phyloP scores from a whole-genome alignment of 2,888 invertebrate genomes.

The Drosophila pegasa region DNA sequence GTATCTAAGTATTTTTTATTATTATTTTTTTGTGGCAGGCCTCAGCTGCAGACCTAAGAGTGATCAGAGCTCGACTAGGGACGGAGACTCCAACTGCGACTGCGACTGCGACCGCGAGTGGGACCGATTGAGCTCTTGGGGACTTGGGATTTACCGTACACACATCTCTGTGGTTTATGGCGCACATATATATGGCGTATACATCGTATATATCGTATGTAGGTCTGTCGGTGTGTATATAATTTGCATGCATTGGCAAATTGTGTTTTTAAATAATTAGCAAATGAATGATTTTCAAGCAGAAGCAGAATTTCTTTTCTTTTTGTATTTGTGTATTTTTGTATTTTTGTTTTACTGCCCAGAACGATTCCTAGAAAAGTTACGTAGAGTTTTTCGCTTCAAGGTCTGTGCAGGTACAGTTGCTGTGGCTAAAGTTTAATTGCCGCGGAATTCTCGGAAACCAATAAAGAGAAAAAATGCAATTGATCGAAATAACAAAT shows the following conservation, averaged over 20 bases:
- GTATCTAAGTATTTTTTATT: not conserved
- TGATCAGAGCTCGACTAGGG: conserved; percentile 26
- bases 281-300: conserved; percentile 52
- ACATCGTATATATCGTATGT: not conserved
- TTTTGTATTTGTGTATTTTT: not conserved
- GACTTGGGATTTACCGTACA: conserved; percentile 51
- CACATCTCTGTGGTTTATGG: conserved; percentile 16
- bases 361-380: conserved; percentile 19
- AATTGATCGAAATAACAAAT: conserved; percentile 20
- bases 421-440: conserved; percentile 15
- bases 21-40: conserved; percentile 14
- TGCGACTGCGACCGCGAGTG: not conserved
- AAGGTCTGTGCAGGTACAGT: conserved; percentile 26
- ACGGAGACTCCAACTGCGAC: conserved; percentile 3
- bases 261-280: conserved; percentile 64
- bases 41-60: conserved; percentile 14
- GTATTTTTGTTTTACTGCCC: not conserved
- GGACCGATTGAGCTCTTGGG: conserved; percentile 9
- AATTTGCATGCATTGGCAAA: conserved; percentile 47
- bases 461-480: conserved; percentile 6
- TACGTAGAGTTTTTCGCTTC: conserved; percentile 4
- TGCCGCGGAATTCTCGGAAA: conserved; percentile 14
- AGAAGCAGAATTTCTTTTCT: conserved; percentile 13
- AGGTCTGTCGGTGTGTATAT: conserved; percentile 5
- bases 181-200: conserved; percentile 17